Percentiles rank a stretch among this genome's conserved stretches.
Evolutionary conservation across 2,113 vertebrate species (phyloP).

Genomic region (Gasterosteus nipponicus): DNA sequence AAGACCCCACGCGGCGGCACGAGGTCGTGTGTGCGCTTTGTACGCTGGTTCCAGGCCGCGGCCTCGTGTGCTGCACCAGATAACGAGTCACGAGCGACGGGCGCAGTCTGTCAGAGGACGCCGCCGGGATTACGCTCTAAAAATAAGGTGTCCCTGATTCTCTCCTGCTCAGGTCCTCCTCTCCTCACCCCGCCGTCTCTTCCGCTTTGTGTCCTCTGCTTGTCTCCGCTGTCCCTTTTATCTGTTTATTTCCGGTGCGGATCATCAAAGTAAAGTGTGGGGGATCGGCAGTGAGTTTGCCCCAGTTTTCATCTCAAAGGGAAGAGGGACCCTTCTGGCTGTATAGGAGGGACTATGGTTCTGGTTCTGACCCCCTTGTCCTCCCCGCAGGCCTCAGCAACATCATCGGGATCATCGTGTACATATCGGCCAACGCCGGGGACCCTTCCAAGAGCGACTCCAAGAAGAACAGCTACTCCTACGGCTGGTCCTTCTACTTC

Average conservation of each 20-base stretch:
- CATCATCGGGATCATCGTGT: slow-evolving; percentile 99
- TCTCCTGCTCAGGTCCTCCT: slow-evolving; percentile 73
- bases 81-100: slow-evolving; percentile 72
- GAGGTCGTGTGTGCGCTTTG: slow-evolving; percentile 33
- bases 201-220: background rate
- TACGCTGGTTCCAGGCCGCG: slow-evolving; percentile 65
- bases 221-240: slow-evolving; percentile 1
- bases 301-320: slow-evolving; percentile 23
- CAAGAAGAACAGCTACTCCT: slow-evolving; percentile 99
- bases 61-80: slow-evolving; percentile 65
- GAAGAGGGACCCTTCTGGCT: background rate
- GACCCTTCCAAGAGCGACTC: slow-evolving; percentile 98
- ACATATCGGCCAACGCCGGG: slow-evolving; percentile 99
- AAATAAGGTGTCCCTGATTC: slow-evolving; percentile 86
- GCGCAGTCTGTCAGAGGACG: slow-evolving; percentile 60
- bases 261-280: slow-evolving; percentile 2
- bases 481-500: slow-evolving; percentile 99
- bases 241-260: background rate
- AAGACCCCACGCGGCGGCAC: background rate
- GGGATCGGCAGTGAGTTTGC: slow-evolving; percentile 11
- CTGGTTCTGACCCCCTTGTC: slow-evolving; percentile 5
- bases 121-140: slow-evolving; percentile 82
- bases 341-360: background rate
- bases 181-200: slow-evolving; percentile 30
- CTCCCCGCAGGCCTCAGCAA: slow-evolving; percentile 91